Evolutionary conservation across 2,888 invertebrate genomes (phyloP), one percentile per base, ranked within the genome.

Genomic region (Euzetes globulus): DNA sequence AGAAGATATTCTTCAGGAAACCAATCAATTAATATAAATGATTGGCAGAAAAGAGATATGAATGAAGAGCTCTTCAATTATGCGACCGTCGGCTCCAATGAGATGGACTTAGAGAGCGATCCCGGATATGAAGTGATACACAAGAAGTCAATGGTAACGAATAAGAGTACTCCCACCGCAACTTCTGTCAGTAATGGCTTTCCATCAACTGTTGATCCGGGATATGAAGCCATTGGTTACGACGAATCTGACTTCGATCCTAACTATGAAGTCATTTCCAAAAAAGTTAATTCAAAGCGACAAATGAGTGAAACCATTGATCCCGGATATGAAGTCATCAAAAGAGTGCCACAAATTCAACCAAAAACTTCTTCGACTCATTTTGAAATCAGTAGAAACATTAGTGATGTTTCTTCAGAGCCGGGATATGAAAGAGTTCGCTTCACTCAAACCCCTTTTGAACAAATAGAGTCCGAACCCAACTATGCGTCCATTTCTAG

Each of bases 171-270:
- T 9, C n/a, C 37, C 15, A 5, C 22, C 15, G 25, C 25, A 5
- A 55, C 41, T 29, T 3, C 1, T 65, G 1, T 25, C 33, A 22
- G 6, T 6, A 70, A 70, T 71, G 71, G 50, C 25, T n/a, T 50
- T 19, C 47, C 50, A 15, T 41, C 45, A 13, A 6, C 41, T 25
- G 47, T 19, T 52, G 75, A 75, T 37, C 75, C 75, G 19, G 71
- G 74, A 37, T 76, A 76, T 70, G 76, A 75, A 71, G 72, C 63
- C n/a, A 74, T 76, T 25, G 15, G 37, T 3, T 45, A 63, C 17
- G 73, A 73, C 19, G 68, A 73, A 27, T 63, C 33, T 1, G 58
- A 63, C 19, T 29, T n/a, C 6, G 74, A 74, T 74, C 74, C 74
- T 1, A 70, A 68, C 17, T 74, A 74, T 60, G 74, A 74, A 58